A percentile compares a stretch with the other conserved stretches of the same genome.
Conservation (phyloP, 2,888 invertebrate genomes). For the Pristionchus japonicus region DNA sequence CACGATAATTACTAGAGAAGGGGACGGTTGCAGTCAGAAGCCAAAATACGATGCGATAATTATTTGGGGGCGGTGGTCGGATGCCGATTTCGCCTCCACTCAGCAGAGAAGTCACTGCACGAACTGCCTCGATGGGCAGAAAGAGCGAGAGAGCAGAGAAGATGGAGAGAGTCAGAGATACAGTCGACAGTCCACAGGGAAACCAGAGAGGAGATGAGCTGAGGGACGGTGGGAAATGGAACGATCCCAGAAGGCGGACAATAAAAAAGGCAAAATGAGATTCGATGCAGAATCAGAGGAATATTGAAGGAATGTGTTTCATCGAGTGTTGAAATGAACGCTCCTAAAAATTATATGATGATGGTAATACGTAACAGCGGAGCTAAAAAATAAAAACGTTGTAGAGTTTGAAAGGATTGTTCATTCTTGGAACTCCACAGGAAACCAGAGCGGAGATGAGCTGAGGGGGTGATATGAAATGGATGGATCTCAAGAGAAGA, state of each 20-base stretch:
- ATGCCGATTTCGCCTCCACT: background rate
- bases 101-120: background rate
- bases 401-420: too few relatives aligned
- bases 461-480: too few relatives aligned
- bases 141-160: background rate
- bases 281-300: background rate
- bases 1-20: constrained; percentile 22
- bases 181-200: background rate
- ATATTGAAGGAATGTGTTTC: background rate
- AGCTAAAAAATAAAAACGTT: background rate
- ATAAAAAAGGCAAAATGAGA: background rate
- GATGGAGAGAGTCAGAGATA: too few relatives aligned
- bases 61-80: background rate
- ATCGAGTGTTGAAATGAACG: background rate
- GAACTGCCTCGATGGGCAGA: background rate
- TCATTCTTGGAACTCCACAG: too few relatives aligned
- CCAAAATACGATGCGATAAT: constrained; percentile 23
- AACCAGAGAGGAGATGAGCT: background rate
- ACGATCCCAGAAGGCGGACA: background rate
- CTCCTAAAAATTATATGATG: too few relatives aligned
- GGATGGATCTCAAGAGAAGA: too few relatives aligned
- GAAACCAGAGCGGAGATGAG: too few relatives aligned
- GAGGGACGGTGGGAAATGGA: background rate
- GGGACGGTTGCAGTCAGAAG: background rate
- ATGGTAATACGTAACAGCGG: background rate